Base-by-base conservation (phyloP, 2,113 vertebrate species). In the Argyrosomus japonicus region DNA sequence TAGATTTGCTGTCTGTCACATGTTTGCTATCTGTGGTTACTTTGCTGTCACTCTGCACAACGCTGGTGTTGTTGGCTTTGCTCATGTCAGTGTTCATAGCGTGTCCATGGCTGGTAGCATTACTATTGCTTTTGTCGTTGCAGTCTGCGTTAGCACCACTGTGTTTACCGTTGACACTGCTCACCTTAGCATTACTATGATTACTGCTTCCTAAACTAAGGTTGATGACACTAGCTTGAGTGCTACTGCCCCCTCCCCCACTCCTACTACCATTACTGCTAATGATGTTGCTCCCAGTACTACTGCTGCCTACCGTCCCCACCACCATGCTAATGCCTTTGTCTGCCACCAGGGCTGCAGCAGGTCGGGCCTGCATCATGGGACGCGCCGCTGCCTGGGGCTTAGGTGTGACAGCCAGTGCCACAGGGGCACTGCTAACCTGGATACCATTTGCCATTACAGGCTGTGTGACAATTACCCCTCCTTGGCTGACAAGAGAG, bases 381-480 rank as follows among this genome's bases (percentile, higher is more conserved):
- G 97, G 96, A n/a, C 96, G 96, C 0, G 95, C 86, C 0, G 92
- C 94, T 0, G 92, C 81, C 82, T 97, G 96, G 0, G 94, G 94
- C 91, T 97, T 98, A 17, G 97, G 95, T 1, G 97, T 97, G 27
- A 97, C 96, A 0, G 97, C 94, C 77, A 99, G 90, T 18, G 97
- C 95, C 73, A 98, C 93, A 4, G 98, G 97, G 4, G 98, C 94
- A 58, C 94, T 96, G 86, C 93, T 95, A 61, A 97, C 96, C 90
- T 98, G 97, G 88, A 99, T 90, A 1, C 98, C 98, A 0, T 99
- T 99, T 25, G 97, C 93, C 94, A 98, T 94, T 68, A 98, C 90
- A 2, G 98, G 97, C 91, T 98, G 98, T 0, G 97, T 97, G 79
- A 99, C 97, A 21, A 99, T 95, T 15, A 99, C 95, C 0, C 97